Conservation (phyloP, 2,113 vertebrate genomes). For the Anas platyrhynchos region DNA sequence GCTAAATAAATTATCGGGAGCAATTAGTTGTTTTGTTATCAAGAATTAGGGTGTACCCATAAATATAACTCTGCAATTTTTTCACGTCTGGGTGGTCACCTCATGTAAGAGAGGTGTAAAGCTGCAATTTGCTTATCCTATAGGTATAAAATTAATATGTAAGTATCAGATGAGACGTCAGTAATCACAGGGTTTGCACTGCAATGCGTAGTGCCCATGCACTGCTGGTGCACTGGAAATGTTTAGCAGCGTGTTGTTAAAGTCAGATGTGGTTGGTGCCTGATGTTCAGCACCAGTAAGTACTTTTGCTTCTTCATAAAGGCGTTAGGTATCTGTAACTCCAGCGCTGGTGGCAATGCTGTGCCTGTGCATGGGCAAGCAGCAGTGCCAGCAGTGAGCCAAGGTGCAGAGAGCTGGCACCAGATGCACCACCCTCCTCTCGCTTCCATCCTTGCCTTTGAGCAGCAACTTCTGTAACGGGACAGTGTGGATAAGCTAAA, state of each 20-base stretch:
- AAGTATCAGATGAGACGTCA: neutral
- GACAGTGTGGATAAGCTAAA: neutral
- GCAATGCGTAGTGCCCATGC: accelerated
- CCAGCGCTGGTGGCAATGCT: neutral
- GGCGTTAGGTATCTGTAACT: neutral
- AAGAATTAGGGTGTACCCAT: neutral
- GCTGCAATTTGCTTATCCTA: neutral
- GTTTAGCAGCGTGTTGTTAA: neutral
- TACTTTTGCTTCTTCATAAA: neutral
- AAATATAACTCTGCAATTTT: neutral
- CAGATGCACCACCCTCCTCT: neutral
- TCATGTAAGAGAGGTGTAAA: neutral
- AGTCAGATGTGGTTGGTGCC: neutral
- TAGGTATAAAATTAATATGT: neutral
- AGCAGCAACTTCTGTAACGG: neutral
- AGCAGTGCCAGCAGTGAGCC: neutral
- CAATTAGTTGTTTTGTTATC: slow-evolving; percentile 8
- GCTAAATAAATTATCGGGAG: neutral
- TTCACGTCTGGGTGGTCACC: neutral
- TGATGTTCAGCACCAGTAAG: neutral
- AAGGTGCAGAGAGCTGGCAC: neutral
- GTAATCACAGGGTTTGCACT: neutral
- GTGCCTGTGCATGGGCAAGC: accelerated
- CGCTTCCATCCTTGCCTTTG: neutral
- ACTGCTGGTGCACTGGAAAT: neutral